Base-by-base conservation (phyloP, 1,140 invertebrate species). In the Idris sp. region DNA sequence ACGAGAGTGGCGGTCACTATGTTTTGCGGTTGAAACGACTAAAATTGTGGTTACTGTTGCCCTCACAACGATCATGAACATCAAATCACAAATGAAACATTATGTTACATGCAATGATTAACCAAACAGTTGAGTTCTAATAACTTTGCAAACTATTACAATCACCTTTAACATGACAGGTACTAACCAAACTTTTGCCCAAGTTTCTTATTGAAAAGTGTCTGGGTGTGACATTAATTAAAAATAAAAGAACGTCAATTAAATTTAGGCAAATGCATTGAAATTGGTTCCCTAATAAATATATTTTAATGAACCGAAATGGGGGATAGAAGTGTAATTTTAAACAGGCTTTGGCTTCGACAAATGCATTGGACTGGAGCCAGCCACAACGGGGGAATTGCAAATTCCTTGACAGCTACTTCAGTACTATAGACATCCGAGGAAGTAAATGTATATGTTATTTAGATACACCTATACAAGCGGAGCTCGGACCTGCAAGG, bases 351-450 rank as follows among this genome's bases (percentile, higher is more conserved):
- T 28, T 14, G 11, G 10, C 26, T 58, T 53, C 38, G 15, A 61
- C 40, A 54, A 44, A 53, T 41, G 30, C 14, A 35, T 49, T 49
- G 44, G 36, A 16, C 30, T 40, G 5, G 36, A 38, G 38, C 64
- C 33, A 53, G 46, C 13, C 35, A 18, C 73, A 41, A 30, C 41
- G 77, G 71, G 78, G 77, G 74, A 81, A 80, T 81, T 77, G 79
- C 67, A 77, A 81, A 80, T 82, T 82, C 43, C 67, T 49, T 61
- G 62, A 79, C 80, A 81, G 76, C 58, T 74, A 76, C 72, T 77
- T 79, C 64, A 41, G 54, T 67, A 67, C 19, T 56, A 62, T 65
- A 56, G 26, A 40, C 13, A 22, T 22, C 11, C 31, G 9, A 13
- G 6, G 16, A 14, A 33, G 16, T 14, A 71, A 51, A 58, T 14